Percentiles rank a stretch among this genome's conserved stretches.
Conservation (phyloP, 2,113 vertebrate species). For the Osmerus eperlanus region DNA sequence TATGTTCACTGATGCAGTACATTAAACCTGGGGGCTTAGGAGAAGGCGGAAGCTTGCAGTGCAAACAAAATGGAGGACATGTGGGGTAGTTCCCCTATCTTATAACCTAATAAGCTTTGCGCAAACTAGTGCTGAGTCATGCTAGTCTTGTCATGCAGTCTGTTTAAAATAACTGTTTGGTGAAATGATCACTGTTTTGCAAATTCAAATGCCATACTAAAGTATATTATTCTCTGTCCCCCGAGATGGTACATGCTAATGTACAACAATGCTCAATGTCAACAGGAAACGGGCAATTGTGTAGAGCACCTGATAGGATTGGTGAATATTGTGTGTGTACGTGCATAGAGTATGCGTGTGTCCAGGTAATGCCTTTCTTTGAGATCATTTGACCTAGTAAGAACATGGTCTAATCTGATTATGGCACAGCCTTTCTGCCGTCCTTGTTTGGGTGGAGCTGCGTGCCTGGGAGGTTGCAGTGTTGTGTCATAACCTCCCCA, state of each 20-base stretch:
- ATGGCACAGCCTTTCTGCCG: constrained; percentile 51
- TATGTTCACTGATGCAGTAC: background rate
- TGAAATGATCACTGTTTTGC: no score
- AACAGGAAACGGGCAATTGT: constrained; percentile 34
- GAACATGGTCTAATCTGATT: constrained; percentile 41
- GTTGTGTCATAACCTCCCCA: constrained; percentile 36
- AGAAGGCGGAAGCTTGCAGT: background rate
- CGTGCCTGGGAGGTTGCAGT: background rate
- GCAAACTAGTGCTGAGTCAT: constrained; percentile 4
- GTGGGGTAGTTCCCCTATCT: no score
- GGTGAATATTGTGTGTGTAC: background rate
- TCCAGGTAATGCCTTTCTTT: constrained; percentile 25
- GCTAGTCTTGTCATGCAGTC: constrained; percentile 16
- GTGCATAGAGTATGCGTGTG: background rate
- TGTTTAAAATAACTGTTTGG: no score
- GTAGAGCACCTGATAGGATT: constrained; percentile 5
- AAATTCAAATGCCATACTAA: no score
- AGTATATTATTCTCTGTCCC: background rate
- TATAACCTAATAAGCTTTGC: background rate
- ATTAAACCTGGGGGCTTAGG: background rate
- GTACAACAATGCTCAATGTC: constrained; percentile 18
- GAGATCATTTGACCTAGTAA: constrained; percentile 43
- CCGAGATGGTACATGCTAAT: background rate
- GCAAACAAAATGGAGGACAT: background rate
- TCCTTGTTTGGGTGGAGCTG: constrained; percentile 38